Base-by-base conservation (phyloP, 2,888 invertebrate species). In the Boloria selene region DNA sequence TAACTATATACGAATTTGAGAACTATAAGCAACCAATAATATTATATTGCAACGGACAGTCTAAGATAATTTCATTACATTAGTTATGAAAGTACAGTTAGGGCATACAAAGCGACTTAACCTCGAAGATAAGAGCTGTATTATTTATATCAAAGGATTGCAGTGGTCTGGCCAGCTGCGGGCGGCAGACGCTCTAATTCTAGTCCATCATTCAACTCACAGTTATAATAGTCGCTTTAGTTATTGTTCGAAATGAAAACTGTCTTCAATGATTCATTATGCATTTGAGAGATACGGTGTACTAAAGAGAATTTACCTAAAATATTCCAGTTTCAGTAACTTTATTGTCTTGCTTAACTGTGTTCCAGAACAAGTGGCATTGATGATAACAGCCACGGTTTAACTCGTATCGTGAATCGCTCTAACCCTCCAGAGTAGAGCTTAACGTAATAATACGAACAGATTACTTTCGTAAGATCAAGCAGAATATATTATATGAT, bases 131-230 rank as follows among this genome's bases (percentile, higher is more conserved):
- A 79, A 76, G 75, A 31, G 74, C 72, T 74, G 74, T 65, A 53
- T 54, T 50, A 73, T 73, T 81, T 77, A 74, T 81, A 82, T 83
- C 82, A 74, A 72, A 71, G 77, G 77, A 80, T 81, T 81, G 78
- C 81, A 80, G 78, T 73, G 74, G 66, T 69, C 62, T 68, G 70
- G 71, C 61, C 68, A 61, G 65, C 59, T 68, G 47, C 64, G 69
- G 66, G 66, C 71, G 63, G n/a, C 64, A 47, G 45, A 16, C 58
- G 67, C 64, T 70, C 69, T 58, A 67, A 64, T 62, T 70, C 62
- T 59, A 55, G 62, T 60, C 59, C 47, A 64, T 66, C 66, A 69
- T 63, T 59, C 67, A 64, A 38, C 44, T 42, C 53, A 38, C 50
- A 18, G 44, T 54, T 61, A 64, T 64, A 67, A 69, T 64, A 47